Evolutionary conservation across 2,113 vertebrate genomes (phyloP).

Genomic region (Oreochromis spilurus): DNA sequence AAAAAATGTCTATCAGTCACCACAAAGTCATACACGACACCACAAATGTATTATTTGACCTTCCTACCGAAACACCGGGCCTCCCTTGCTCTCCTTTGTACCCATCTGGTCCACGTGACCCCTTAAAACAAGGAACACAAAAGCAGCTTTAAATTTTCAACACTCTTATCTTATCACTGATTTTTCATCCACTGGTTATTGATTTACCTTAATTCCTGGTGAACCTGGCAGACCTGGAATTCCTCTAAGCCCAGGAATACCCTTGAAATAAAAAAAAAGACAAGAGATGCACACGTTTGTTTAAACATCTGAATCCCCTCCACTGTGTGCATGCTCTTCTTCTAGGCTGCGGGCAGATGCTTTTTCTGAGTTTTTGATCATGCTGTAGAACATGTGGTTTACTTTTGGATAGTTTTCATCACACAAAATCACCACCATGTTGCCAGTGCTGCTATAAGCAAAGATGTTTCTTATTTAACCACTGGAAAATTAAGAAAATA

Average conservation of each 20-base stretch:
- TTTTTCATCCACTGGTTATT: background rate
- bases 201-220: conserved; percentile 81
- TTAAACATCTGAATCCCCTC: conserved; percentile 3
- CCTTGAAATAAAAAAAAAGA: conserved; percentile 69
- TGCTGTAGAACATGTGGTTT: conserved; percentile 36
- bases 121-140: conserved; percentile 61
- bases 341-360: background rate
- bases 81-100: conserved; percentile 85
- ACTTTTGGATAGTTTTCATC: conserved; percentile 30
- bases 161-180: background rate
- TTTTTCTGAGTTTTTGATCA: conserved; percentile 11
- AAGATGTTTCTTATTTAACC: conserved; percentile 17
- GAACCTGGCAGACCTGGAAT: conserved; percentile 79
- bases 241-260: conserved; percentile 81
- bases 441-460: conserved; percentile 11
- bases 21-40: background rate
- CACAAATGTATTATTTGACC: conserved; percentile 19
- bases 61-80: conserved; percentile 82
- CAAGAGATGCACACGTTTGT: background rate
- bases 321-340: background rate
- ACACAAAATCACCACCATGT: conserved; percentile 11
- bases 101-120: conserved; percentile 80
- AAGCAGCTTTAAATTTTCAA: background rate
- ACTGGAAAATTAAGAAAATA: conserved; percentile 19
- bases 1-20: background rate